Evolutionary conservation across 2,888 invertebrate genomes (phyloP).

Genomic region (Lithophane ornitopus): DNA sequence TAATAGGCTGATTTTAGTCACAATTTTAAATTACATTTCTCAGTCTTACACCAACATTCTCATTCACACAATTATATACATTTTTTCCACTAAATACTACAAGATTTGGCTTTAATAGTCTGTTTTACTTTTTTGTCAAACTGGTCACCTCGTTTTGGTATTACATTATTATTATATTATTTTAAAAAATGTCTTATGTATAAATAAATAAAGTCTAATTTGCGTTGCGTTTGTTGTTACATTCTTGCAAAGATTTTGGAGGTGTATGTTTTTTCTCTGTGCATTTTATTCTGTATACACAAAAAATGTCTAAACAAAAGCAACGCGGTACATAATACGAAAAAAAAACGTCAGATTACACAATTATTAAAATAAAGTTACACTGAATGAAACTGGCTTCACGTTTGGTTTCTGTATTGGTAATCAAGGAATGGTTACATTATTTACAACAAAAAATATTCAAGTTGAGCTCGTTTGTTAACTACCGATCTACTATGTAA

Average conservation of each 20-base stretch:
- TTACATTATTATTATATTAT: slow-evolving; percentile 68
- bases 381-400: slow-evolving; percentile 80
- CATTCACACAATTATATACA: slow-evolving; percentile 66
- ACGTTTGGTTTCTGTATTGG: slow-evolving; percentile 81
- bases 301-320: slow-evolving; percentile 33
- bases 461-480: background rate
- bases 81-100: slow-evolving; percentile 67
- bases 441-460: slow-evolving; percentile 47
- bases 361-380: slow-evolving; percentile 59
- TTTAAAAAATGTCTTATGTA: slow-evolving; percentile 60
- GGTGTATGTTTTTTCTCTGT: background rate
- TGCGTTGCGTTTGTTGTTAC: slow-evolving; percentile 40
- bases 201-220: slow-evolving; percentile 64
- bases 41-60: slow-evolving; percentile 46
- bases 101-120: slow-evolving; percentile 68
- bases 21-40: slow-evolving; percentile 20
- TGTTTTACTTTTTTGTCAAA: slow-evolving; percentile 73
- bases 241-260: background rate
- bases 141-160: slow-evolving; percentile 86
- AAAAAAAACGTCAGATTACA: slow-evolving; percentile 52
- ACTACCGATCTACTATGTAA: background rate
- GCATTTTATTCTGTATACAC: background rate
- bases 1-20: background rate
- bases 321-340: slow-evolving; percentile 38
- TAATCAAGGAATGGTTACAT: slow-evolving; percentile 77